These are phyloP conservation scores for Rhamphomyia laevipes DNA, from an alignment of 2,888 invertebrate species.

Conservation along the genomic window DNA sequence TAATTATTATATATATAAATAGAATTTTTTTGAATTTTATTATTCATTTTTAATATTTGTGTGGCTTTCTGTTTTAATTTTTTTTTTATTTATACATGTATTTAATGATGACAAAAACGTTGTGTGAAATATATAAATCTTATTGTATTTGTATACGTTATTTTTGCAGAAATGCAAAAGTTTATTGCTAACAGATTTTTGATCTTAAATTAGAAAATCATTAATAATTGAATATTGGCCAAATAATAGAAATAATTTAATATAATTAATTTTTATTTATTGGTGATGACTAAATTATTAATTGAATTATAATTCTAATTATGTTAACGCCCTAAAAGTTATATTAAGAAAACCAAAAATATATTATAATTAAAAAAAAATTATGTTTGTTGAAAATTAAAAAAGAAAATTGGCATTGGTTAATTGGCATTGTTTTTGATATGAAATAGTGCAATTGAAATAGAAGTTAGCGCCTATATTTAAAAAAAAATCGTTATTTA, in stretches of 20 bases:
- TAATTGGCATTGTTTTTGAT: no score
- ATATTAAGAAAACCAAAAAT: neutral
- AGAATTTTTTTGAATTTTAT: neutral
- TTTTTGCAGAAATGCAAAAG: neutral
- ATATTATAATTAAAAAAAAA: neutral
- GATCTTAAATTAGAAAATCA: neutral
- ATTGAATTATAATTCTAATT: neutral
- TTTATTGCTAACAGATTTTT: no score
- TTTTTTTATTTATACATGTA: neutral
- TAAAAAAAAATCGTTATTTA: no score
- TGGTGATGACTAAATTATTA: no score
- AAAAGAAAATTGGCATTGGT: no score
- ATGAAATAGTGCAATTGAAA: no score
- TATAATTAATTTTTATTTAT: neutral
- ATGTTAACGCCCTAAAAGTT: neutral
- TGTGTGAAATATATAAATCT: neutral
- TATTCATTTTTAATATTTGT: neutral
- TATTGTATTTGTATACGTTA: neutral
- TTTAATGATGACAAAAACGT: no score
- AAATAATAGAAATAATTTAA: neutral
- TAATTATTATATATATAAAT: neutral
- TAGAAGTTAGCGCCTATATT: no score
- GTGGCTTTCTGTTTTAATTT: no score
- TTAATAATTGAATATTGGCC: neutral
- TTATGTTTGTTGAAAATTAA: neutral